Evolutionary conservation across 2,797 vertebrate species (phyloP), one percentile per base, ranked within the genome.

Genomic region (Coregonus suidteri): DNA sequence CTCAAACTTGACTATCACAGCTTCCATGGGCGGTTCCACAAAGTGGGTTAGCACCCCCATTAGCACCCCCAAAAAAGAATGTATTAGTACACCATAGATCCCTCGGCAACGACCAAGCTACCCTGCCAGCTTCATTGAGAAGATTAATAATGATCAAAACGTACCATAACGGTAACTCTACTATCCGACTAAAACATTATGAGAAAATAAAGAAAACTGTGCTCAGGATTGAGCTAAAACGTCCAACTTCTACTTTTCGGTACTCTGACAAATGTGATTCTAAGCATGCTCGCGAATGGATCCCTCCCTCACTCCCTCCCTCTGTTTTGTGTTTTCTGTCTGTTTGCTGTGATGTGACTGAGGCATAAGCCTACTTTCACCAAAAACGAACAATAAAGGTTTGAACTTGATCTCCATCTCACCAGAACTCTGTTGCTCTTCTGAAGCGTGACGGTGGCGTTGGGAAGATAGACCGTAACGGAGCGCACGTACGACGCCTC

Each of bases 341-440:
- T 16, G 41, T 11, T 47, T 47, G 53, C 16, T 56, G 53, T 4
- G 53, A 54, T 18, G 4, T 5, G 53, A 18, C 15, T 18, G 53
- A 15, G 53, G 6, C 53, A 18, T 1, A 3, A 47, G 53, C 15
- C 53, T n/a, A 18, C 4, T n/a, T 6, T n/a, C 56, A 2, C 18
- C 56, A n/a, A 18, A 20, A 20, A 9, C 6, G 6, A 6, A 18
- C 4, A 7, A 9, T 1, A 3, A 0, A 20, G 6, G n/a, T 59
- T 59, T 7, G 56, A 59, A 7, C 6, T 59, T 59, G 14, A 59
- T 13, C 51, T 16, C 14, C 1, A 0, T n/a, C 88, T 79, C 89
- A 97, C 97, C 94, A 97, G 79, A 75, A 96, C 94, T 85, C 90
- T 88, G 85, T 87, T 89, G 76, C 77, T 83, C 83, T 95, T 95